These are phyloP conservation scores for Callorhinus ursinus DNA, from an alignment of 2,113 vertebrate species.

Conservation along the genomic window DNA sequence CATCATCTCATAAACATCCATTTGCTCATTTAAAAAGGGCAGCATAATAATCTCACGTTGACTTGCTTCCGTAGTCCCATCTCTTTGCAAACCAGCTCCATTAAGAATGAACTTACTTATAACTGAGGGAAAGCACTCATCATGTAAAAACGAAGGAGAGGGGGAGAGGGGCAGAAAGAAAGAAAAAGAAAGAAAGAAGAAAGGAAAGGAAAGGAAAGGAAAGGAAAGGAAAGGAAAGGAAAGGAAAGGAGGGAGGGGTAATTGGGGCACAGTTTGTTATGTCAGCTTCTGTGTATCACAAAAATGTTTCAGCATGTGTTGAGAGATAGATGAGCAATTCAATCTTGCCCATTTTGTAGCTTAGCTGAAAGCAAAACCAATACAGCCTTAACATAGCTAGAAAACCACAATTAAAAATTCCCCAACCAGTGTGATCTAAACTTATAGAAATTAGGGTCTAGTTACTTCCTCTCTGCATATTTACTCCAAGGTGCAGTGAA, in stretches of 20 bases:
- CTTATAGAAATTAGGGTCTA: background rate
- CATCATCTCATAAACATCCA: background rate
- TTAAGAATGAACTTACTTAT: background rate
- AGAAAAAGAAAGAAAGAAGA: background rate
- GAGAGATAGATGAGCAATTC: background rate
- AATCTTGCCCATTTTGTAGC: background rate
- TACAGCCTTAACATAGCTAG: background rate
- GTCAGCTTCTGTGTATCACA: background rate
- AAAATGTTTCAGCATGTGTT: background rate
- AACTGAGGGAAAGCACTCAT: background rate
- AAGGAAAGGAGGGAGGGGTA: background rate
- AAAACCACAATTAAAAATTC: background rate
- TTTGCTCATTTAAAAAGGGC: background rate
- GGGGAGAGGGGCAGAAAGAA: background rate
- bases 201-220: fast-evolving
- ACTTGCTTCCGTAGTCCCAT: background rate
- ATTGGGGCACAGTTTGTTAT: background rate
- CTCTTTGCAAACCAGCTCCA: background rate
- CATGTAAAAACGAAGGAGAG: background rate
- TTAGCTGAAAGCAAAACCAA: background rate
- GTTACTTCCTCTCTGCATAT: background rate
- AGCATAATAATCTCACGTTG: background rate
- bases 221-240: background rate
- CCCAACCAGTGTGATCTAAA: background rate
- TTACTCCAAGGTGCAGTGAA: background rate